A percentile compares a stretch with the other conserved stretches of the same genome.
These are phyloP conservation scores for Cyprinus carpio DNA, from an alignment of 2,113 vertebrate species.

Conservation along the genomic window DNA sequence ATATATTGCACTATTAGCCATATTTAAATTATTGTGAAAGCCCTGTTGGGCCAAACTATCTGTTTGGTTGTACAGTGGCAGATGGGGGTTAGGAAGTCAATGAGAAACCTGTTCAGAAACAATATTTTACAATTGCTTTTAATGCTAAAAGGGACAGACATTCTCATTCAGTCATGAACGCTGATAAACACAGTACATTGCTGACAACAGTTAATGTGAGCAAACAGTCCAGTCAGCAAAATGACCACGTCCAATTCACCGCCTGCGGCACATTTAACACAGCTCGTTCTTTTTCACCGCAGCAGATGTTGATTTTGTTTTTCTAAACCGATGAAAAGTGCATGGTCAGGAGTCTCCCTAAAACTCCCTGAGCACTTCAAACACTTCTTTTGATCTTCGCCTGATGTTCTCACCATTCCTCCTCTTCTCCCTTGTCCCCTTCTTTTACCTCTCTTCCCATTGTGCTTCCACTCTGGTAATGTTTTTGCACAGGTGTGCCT, in stretches of 20 bases:
- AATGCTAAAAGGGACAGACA: background rate
- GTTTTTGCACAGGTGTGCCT: constrained; percentile 62
- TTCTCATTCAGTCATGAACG: background rate
- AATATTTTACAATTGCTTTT: too few relatives aligned
- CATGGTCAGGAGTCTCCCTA: constrained; percentile 54
- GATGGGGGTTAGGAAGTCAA: too few relatives aligned
- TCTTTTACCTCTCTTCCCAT: constrained; percentile 10
- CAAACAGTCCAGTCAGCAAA: constrained; percentile 36
- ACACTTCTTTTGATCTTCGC: constrained; percentile 54
- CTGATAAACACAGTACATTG: constrained; percentile 23
- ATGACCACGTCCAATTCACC: constrained; percentile 37
- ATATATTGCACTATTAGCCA: background rate
- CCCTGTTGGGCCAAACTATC: background rate
- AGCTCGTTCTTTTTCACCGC: constrained; percentile 34
- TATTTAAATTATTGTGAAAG: background rate
- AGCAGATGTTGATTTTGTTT: constrained; percentile 55
- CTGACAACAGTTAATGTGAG: constrained; percentile 26
- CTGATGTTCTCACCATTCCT: constrained; percentile 57
- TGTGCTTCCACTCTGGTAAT: constrained; percentile 54
- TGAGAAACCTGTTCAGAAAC: too few relatives aligned
- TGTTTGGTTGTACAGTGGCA: too few relatives aligned
- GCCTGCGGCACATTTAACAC: background rate
- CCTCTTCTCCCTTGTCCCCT: constrained; percentile 17
- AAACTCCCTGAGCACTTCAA: constrained; percentile 31
- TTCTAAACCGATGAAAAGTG: constrained; percentile 51